These are phyloP conservation scores for Thunnus thynnus DNA, from an alignment of 2,113 vertebrate species.

Conservation along the genomic window DNA sequence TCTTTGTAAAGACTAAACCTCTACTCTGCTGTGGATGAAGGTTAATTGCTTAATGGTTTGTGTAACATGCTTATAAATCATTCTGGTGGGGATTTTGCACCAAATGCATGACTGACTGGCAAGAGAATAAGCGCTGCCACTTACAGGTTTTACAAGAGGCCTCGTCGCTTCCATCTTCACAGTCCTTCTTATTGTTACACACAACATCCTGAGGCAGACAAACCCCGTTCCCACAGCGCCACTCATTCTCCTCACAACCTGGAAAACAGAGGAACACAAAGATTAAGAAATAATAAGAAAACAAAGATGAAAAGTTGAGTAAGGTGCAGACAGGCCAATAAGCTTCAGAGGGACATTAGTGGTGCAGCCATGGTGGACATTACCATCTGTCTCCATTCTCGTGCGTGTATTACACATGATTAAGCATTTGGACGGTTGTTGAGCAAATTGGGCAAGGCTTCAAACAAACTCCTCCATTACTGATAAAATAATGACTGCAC, in stretches of 20 bases:
- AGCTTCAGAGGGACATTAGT: constrained; percentile 37
- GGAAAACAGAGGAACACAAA: not conserved
- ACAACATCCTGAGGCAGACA: constrained; percentile 78
- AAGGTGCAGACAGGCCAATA: constrained; percentile 1
- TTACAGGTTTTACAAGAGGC: constrained; percentile 77
- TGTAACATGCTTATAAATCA: constrained; percentile 42
- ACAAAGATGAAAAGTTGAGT: constrained; percentile 22
- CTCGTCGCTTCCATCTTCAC: constrained; percentile 85
- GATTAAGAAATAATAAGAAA: constrained; percentile 1
- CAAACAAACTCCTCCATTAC: constrained; percentile 65
- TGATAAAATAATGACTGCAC: constrained; percentile 58
- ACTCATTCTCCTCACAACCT: constrained; percentile 81
- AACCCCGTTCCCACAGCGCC: constrained; percentile 74
- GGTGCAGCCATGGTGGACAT: constrained; percentile 17
- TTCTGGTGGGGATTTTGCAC: not conserved
- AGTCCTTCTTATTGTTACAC: constrained; percentile 82
- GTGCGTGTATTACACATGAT: constrained; percentile 49
- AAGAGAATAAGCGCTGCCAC: constrained; percentile 30
- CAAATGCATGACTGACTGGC: not conserved
- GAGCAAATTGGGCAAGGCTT: constrained; percentile 55
- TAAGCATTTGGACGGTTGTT: constrained; percentile 36
- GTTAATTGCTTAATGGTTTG: constrained; percentile 49
- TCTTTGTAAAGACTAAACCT: constrained; percentile 17
- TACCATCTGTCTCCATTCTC: constrained; percentile 38
- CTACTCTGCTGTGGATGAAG: constrained; percentile 15